A percentile compares a stretch with the other conserved stretches of the same genome.
phyloP scores from a whole-genome alignment of 2,797 vertebrate species.

The Cyprinella venusta region DNA sequence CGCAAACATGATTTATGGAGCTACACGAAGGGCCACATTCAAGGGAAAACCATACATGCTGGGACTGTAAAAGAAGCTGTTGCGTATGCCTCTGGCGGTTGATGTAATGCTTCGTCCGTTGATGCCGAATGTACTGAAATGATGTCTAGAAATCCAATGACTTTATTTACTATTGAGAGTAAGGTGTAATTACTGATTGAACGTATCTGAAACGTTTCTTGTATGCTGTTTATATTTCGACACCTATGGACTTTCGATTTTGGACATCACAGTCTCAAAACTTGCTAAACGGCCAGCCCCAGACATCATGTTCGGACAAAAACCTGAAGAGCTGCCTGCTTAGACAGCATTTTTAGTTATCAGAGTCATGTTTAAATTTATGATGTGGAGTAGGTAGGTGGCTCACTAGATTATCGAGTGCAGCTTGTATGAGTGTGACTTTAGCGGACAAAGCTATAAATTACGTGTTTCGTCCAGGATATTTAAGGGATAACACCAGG shows the following conservation, averaged over 20 bases:
- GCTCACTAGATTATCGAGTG: not conserved
- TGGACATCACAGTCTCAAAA: not conserved
- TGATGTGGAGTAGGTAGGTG: not conserved
- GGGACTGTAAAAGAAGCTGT: slow-evolving; percentile 20
- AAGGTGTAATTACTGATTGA: slow-evolving; percentile 34
- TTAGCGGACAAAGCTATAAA: not conserved
- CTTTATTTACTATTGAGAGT: slow-evolving; percentile 46
- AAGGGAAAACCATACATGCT: not conserved
- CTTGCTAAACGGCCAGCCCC: not conserved
- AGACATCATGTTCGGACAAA: not conserved
- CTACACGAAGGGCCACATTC: not conserved
- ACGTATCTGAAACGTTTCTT: slow-evolving; percentile 19
- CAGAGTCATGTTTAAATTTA: not conserved
- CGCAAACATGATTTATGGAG: slow-evolving; percentile 21
- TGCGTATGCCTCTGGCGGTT: slow-evolving; percentile 15
- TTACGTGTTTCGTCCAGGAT: not conserved
- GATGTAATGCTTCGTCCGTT: slow-evolving; percentile 13
- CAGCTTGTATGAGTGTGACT: not conserved
- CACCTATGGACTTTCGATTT: not conserved
- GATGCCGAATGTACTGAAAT: slow-evolving; percentile 24
- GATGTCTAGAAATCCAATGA: slow-evolving; percentile 28
- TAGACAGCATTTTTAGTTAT: not conserved
- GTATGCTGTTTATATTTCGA: slow-evolving; percentile 5
- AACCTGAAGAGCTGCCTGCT: not conserved
- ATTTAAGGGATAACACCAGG: slow-evolving; percentile 21